Base-by-base conservation (phyloP, 2,113 vertebrate species). In the Climacteris rufus region DNA sequence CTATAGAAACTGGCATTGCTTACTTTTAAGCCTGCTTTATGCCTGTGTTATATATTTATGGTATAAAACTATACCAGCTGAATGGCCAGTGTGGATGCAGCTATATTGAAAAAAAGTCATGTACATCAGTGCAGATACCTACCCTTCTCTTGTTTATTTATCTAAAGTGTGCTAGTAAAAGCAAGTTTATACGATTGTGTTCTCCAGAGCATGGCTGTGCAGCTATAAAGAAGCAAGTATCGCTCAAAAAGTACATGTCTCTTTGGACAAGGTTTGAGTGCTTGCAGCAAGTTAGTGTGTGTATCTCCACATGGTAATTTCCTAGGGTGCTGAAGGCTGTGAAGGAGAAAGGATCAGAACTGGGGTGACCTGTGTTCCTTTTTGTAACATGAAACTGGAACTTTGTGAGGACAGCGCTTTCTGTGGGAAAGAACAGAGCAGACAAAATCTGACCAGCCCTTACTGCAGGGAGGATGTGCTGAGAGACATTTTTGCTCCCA, bases 191-290 rank as follows among this genome's bases (percentile, higher is more conserved):
- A 39, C 24, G 50, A 50, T 7, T 31, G 31, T 11, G 18, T 13
- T 80, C 40, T 60, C 22, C 74, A 93, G 44, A 60, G 20, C 52
- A 22, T 28, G 15, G 50, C 31, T 83, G 18, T 39, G 23, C 2
- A 5, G 31, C 59, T 54, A 9, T 13, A 53, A 68, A 72, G 49
- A 76, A 1, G 2, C 65, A 79, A 52, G 35, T 61, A 39, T 30
- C 23, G 61, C 66, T 86, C 27, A 56, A 37, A 83, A 56, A 69
- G 40, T 25, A 30, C 10, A 10, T 11, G 30, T 57, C 15, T 45
- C 24, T 54, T 83, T 0, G 0, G 71, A 52, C 22, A 68, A 87
- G 19, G 39, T 45, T 84, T 3, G 9, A 72, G 37, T 0, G 0
- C 44, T 74, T 45, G 42, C 9, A 42, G 30, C 35, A 64, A 19